Percentiles rank a stretch among this genome's conserved stretches.
Evolutionary conservation across 2,888 invertebrate species (phyloP).

Genomic region (Sinotaia quadrata): DNA sequence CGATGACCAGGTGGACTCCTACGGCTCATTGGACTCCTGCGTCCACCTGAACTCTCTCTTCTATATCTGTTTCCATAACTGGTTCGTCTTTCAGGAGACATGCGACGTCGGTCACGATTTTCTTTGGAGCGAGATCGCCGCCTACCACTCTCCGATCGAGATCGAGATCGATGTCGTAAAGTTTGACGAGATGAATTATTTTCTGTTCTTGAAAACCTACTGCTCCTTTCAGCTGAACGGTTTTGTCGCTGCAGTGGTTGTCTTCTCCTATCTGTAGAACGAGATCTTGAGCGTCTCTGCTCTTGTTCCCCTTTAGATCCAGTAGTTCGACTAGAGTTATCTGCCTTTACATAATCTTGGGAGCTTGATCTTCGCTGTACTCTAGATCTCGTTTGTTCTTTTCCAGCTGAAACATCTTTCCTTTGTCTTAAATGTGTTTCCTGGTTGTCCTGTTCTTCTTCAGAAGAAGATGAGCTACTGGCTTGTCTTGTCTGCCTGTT

Average conservation of each 20-base stretch:
- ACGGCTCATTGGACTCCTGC: slow-evolving; percentile 10
- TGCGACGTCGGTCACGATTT: background rate
- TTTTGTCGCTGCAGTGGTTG: slow-evolving; percentile 17
- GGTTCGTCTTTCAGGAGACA: slow-evolving; percentile 15
- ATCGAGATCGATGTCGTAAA: slow-evolving; percentile 7
- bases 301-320: background rate
- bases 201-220: background rate
- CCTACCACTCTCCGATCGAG: background rate
- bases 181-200: background rate
- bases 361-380: slow-evolving; percentile 8
- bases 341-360: too few relatives aligned
- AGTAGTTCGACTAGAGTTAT: too few relatives aligned
- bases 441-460: background rate
- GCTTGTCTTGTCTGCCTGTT: too few relatives aligned
- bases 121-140: background rate
- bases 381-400: slow-evolving; percentile 9
- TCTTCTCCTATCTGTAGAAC: slow-evolving; percentile 14
- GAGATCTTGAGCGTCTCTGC: slow-evolving; percentile 8
- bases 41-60: background rate
- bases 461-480: too few relatives aligned
- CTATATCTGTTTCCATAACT: slow-evolving; percentile 7
- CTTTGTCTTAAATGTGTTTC: background rate
- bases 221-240: slow-evolving; percentile 13
- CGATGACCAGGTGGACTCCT: slow-evolving; percentile 8
- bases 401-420: background rate